Evolutionary conservation across 2,888 invertebrate species (phyloP).

Genomic region (Apocheima hispidaria): DNA sequence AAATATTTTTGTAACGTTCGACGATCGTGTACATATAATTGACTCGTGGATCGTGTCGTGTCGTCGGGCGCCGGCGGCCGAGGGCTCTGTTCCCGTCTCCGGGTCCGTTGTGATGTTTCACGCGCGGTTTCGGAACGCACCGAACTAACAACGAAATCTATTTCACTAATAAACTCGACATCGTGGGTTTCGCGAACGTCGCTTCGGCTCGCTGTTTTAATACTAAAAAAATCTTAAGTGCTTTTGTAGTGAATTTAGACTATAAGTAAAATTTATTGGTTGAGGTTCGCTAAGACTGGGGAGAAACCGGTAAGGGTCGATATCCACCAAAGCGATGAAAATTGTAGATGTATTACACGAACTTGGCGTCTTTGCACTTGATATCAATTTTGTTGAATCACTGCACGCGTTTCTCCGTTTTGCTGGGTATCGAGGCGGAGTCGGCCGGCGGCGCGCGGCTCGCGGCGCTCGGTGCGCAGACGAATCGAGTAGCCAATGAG

Average conservation of each 20-base stretch:
- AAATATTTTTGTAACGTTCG: conserved; percentile 42
- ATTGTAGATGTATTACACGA: background rate
- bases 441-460: too few species aligned
- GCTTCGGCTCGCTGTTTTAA: conserved; percentile 24
- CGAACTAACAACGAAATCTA: conserved; percentile 45
- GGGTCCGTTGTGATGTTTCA: conserved; percentile 12
- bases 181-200: conserved; percentile 19
- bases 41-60: conserved; percentile 46
- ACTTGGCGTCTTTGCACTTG: background rate
- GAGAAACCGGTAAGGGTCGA: conserved; percentile 10
- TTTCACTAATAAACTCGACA: conserved; percentile 31
- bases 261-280: conserved; percentile 46
- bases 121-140: conserved; percentile 31
- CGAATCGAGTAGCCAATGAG: background rate
- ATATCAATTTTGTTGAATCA: background rate
- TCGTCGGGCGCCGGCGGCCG: conserved; percentile 45
- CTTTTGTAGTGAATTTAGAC: conserved; percentile 46
- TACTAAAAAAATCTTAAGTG: conserved; percentile 43
- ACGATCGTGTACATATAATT: conserved; percentile 50
- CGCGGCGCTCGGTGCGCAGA: background rate
- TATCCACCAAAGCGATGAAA: background rate
- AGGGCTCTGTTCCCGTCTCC: conserved; percentile 5
- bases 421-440: background rate
- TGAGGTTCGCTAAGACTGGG: conserved; percentile 49
- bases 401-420: background rate